Percentiles rank a stretch among this genome's conserved stretches.
These are phyloP conservation scores for Brachionus asplanchnoidis DNA, from an alignment of 1,140 invertebrate species.

Conservation along the genomic window DNA sequence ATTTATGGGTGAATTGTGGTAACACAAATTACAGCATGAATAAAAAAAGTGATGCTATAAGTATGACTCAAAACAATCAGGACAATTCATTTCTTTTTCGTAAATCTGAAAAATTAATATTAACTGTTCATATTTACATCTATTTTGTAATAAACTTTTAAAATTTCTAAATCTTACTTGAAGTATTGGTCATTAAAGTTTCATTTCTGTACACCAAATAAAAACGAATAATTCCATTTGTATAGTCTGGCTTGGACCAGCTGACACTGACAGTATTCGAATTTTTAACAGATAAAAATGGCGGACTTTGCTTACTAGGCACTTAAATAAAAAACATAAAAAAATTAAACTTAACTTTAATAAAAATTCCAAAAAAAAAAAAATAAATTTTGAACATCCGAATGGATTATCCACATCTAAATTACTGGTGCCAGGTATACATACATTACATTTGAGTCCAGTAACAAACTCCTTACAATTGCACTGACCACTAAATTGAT, in stretches of 20 bases:
- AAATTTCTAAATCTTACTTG: conserved; percentile 43
- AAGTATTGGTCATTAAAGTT: conserved; percentile 34
- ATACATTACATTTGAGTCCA: conserved; percentile 77
- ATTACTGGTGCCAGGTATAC: conserved; percentile 69
- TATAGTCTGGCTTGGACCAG: conserved; percentile 53
- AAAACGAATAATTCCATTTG: conserved; percentile 52
- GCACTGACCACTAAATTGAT: conserved; percentile 30
- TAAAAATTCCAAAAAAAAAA: background rate
- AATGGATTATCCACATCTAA: conserved; percentile 27
- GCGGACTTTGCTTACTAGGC: conserved; percentile 53
- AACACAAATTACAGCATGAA: conserved; percentile 43
- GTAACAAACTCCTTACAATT: conserved; percentile 52
- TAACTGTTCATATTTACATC: no score
- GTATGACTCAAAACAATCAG: background rate
- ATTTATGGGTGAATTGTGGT: conserved; percentile 69
- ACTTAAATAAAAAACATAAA: conserved; percentile 44
- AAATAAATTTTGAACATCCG: conserved; percentile 70
- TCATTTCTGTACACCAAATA: conserved; percentile 52
- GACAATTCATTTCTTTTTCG: no score
- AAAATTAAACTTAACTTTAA: no score
- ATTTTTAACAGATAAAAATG: conserved; percentile 45
- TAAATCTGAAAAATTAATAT: no score
- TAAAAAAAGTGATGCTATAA: conserved; percentile 41
- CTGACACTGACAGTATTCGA: conserved; percentile 47
- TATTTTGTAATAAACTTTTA: no score